A percentile compares a stretch with the other conserved stretches of the same genome.
These are phyloP conservation scores for Diuraphis noxia DNA, from an alignment of 1,140 invertebrate genomes.

Conservation along the genomic window DNA sequence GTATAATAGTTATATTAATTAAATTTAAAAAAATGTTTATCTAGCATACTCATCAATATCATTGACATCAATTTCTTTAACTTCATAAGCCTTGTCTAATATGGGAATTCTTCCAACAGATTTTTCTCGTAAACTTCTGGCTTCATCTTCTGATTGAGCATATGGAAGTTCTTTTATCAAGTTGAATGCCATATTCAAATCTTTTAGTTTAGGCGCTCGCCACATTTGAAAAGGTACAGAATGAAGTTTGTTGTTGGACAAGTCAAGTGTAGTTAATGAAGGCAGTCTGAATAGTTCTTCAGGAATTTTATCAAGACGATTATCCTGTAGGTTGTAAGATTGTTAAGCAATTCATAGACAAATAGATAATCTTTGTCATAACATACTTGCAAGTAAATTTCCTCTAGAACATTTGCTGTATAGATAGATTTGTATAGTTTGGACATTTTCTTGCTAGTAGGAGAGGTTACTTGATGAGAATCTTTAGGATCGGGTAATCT, in stretches of 20 bases:
- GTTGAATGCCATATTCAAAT: slow-evolving; percentile 91
- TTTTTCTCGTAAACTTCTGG: slow-evolving; percentile 55
- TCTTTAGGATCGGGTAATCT: slow-evolving; percentile 66
- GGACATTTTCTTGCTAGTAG: slow-evolving; percentile 54
- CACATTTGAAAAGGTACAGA: slow-evolving; percentile 84
- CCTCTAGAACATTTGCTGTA: slow-evolving; percentile 79
- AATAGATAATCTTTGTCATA: neutral
- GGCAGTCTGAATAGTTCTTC: slow-evolving; percentile 81
- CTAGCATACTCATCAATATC: slow-evolving; percentile 35
- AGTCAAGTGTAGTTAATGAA: slow-evolving; percentile 78
- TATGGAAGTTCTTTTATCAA: slow-evolving; percentile 80
- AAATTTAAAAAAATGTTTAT: neutral
- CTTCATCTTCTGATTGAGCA: slow-evolving; percentile 58
- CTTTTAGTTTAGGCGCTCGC: slow-evolving; percentile 84
- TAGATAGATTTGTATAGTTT: slow-evolving; percentile 61
- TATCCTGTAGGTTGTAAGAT: slow-evolving; percentile 67
- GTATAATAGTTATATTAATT: neutral
- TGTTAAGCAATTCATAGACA: neutral
- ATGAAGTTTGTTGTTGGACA: slow-evolving; percentile 93
- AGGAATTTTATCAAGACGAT: slow-evolving; percentile 79
- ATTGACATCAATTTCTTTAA: slow-evolving; percentile 29
- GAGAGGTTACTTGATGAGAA: slow-evolving; percentile 55
- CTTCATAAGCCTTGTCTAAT: slow-evolving; percentile 55
- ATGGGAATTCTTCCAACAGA: slow-evolving; percentile 57
- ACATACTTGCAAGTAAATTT: slow-evolving; percentile 70